Base-by-base conservation (phyloP, 1,140 invertebrate genomes). In the Monochamus saltuarius region DNA sequence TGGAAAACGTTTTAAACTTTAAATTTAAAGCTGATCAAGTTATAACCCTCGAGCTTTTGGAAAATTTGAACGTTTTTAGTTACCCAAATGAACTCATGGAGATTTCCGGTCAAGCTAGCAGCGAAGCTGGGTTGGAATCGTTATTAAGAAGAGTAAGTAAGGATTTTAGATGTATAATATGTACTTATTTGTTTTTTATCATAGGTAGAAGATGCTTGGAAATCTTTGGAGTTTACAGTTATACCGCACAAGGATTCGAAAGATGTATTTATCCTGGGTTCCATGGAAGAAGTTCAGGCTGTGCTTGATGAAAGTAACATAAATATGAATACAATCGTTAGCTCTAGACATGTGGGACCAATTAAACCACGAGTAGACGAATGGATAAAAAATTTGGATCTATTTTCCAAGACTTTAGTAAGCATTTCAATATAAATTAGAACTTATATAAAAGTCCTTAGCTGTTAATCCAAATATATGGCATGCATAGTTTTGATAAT, bases 281-380 rank as follows among this genome's bases (percentile, higher is more conserved):
- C 87, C 0, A 80, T 90, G 1, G 93, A 95, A 69, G 92, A 95
- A 65, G 82, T 95, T 43, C 91, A 94, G 73, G 79, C 84, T 0
- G 80, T 87, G 4, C 77, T 93, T 1, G 92, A 95, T 71, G 92
- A 95, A 69, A 90, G 89, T 62, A 91, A 89, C 72, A 92, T 94
- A 17, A 89, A 90, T 70, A 83, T 95, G 7, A 87, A 86, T 62
- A 95, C 92, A 0, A 93, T 95, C 43, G 83, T 88, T 0, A 91
- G 89, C 67, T 94, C 91, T 0, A 81, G 89, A 29, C 86, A 92
- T 74, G 89, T 92, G 38, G 90, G 87, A 0, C 90, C 90, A 0
- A 92, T 95, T 46, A 91, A 89, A 72, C 71, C 82, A 7, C 78
- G 86, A 46, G 90, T 94, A 0, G 88, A 93, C 35, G 89, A 94